Evolutionary conservation across 2,888 invertebrate genomes (phyloP).

Genomic region (Cosmopolites sordidus): DNA sequence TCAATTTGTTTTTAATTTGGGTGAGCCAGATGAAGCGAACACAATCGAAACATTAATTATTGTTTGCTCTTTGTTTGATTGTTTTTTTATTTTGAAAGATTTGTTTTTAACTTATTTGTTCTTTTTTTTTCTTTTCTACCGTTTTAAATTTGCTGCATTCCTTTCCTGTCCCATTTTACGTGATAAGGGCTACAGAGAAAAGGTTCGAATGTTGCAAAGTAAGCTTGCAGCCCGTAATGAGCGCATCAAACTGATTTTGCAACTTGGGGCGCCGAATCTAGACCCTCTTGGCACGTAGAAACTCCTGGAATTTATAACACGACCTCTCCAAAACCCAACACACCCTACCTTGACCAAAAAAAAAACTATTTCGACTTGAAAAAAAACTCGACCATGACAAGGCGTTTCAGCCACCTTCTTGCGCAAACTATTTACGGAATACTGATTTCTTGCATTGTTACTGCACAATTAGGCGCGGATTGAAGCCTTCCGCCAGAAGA

Average conservation of each 20-base stretch:
- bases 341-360: slow-evolving; percentile 17
- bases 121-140: slow-evolving; percentile 50
- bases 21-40: slow-evolving; percentile 42
- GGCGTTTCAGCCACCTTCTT: slow-evolving; percentile 48
- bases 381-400: slow-evolving; percentile 31
- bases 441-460: slow-evolving; percentile 42
- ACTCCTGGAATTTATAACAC: slow-evolving; percentile 12
- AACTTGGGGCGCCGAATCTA: slow-evolving; percentile 81
- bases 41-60: slow-evolving; percentile 36
- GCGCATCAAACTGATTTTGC: slow-evolving; percentile 80
- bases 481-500: slow-evolving; percentile 65
- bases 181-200: slow-evolving; percentile 75
- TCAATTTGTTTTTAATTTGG: slow-evolving; percentile 22
- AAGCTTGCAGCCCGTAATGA: slow-evolving; percentile 84
- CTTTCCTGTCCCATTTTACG: slow-evolving; percentile 38
- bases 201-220: slow-evolving; percentile 79
- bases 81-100: slow-evolving; percentile 39
- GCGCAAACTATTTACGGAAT: slow-evolving; percentile 31
- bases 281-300: slow-evolving; percentile 66
- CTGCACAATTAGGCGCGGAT: slow-evolving; percentile 46
- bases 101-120: slow-evolving; percentile 28
- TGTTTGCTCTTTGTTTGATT: slow-evolving; percentile 35
- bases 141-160: slow-evolving; percentile 47
- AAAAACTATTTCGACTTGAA: slow-evolving; percentile 16
- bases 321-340: slow-evolving; percentile 15